Evolutionary conservation across 2,113 vertebrate species (phyloP).

Genomic region (Dicentrarchus labrax): DNA sequence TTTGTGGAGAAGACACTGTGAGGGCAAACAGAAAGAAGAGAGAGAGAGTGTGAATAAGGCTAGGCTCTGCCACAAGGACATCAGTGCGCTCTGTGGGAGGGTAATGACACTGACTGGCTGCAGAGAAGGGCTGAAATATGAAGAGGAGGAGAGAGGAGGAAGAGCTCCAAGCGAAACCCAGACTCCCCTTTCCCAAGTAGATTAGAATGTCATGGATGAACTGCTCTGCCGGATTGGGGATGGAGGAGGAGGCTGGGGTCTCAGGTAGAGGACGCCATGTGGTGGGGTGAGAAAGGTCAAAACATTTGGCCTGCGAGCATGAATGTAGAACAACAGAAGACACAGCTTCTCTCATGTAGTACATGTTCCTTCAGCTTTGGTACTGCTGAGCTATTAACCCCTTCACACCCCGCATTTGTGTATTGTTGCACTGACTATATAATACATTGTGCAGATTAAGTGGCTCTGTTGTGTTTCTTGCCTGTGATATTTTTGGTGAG

Average conservation of each 20-base stretch:
- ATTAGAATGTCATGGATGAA: slow-evolving; percentile 58
- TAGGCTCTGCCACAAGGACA: slow-evolving; percentile 38
- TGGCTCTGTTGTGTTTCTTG: too few species aligned
- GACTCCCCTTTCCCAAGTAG: slow-evolving; percentile 16
- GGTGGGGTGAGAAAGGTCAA: slow-evolving; percentile 40
- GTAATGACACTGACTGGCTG: slow-evolving; percentile 53
- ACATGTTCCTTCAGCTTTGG: neutral
- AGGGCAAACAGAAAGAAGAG: slow-evolving; percentile 3
- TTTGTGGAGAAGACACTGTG: neutral
- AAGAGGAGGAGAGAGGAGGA: slow-evolving; percentile 15
- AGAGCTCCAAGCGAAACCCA: slow-evolving; percentile 36
- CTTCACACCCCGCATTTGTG: neutral
- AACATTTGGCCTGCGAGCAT: slow-evolving; percentile 35
- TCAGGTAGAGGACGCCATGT: slow-evolving; percentile 6
- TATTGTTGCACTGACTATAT: too few species aligned
- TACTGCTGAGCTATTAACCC: neutral
- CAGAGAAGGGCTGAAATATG: slow-evolving; percentile 15
- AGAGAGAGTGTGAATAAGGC: slow-evolving; percentile 4
- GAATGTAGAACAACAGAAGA: neutral
- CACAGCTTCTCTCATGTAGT: neutral
- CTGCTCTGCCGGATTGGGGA: neutral
- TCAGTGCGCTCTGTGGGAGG: slow-evolving; percentile 42
- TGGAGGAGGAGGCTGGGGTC: neutral
- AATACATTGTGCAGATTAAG: too few species aligned
- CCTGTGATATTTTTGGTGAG: too few species aligned